Evolutionary conservation across 2,888 invertebrate species (phyloP), one percentile per base, ranked within the genome.

Genomic region (Boloria selene): DNA sequence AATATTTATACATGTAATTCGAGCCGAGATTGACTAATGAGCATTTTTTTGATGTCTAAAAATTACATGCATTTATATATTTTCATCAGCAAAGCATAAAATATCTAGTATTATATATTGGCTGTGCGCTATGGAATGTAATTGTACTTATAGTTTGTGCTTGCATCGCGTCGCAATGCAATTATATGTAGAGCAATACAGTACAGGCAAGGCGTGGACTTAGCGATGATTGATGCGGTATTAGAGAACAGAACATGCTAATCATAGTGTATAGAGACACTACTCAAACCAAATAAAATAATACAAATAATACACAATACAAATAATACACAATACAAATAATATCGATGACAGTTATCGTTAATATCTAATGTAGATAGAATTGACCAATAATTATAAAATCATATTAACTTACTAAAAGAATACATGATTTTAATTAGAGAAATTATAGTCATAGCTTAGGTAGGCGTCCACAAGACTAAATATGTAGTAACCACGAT

Each of bases 311-410:
- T 22, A 22, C 22, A 22, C 22, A 22, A 22, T 22, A 22, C 22
- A 22, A 22, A 22, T 10, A 38, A 3, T 82, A 85, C 22, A 22
- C 22, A 22, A 22, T 22, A 22, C 22, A 22, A 22, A 22, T 10
- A 38, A 3, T 82, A 85, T 50, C 53, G 82, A 79, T 80, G 80
- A 83, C 79, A 82, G n/a, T 82, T 83, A 81, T 76, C 79, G 75
- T 79, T 81, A 78, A 82, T 84, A 84, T 76, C 76, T 83, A 49
- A 87, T 78, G 74, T 84, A 87, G 84, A 87, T 83, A 85, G 86
- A 90, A 89, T 90, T 90, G 87, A 90, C 90, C 71, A 79, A 85
- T 84, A 85, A 77, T 85, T 83, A 78, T 75, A 75, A 81, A 83
- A 80, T 64, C 49, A 71, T 73, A 64, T 65, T 5, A 7, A 16